Percentiles rank a stretch among this genome's conserved stretches.
These are phyloP conservation scores for Catostomus latipinnis DNA, from an alignment of 2,797 vertebrate species.

Conservation along the genomic window DNA sequence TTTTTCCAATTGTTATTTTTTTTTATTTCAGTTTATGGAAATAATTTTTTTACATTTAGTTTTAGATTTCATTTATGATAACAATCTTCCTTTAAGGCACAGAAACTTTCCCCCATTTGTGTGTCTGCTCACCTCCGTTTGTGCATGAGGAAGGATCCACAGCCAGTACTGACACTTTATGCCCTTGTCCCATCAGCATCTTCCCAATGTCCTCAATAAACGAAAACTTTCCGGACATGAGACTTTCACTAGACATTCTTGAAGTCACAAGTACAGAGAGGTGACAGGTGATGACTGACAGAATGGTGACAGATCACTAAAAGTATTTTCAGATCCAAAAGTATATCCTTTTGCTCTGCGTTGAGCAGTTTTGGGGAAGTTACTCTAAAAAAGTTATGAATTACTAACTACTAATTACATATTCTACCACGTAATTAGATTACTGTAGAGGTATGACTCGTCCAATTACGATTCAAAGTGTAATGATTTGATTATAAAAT, in stretches of 20 bases:
- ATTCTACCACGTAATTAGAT: no score
- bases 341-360: background rate
- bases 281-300: background rate
- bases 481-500: no score
- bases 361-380: background rate
- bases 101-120: background rate
- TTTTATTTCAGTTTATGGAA: no score
- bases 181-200: constrained; percentile 90
- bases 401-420: no score
- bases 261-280: constrained; percentile 19
- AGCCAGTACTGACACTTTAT: constrained; percentile 92
- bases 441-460: no score
- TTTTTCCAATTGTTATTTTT: no score
- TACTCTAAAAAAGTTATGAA: no score
- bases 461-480: no score
- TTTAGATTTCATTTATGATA: no score
- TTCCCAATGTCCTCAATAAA: constrained; percentile 98
- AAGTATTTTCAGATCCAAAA: no score
- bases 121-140: constrained; percentile 86
- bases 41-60: no score
- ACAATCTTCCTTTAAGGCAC: background rate
- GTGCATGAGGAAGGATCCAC: constrained; percentile 97
- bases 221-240: constrained; percentile 85
- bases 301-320: background rate
- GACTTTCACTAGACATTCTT: constrained; percentile 82